Base-by-base conservation (phyloP, 2,888 invertebrate genomes). In the Cenopis cana region DNA sequence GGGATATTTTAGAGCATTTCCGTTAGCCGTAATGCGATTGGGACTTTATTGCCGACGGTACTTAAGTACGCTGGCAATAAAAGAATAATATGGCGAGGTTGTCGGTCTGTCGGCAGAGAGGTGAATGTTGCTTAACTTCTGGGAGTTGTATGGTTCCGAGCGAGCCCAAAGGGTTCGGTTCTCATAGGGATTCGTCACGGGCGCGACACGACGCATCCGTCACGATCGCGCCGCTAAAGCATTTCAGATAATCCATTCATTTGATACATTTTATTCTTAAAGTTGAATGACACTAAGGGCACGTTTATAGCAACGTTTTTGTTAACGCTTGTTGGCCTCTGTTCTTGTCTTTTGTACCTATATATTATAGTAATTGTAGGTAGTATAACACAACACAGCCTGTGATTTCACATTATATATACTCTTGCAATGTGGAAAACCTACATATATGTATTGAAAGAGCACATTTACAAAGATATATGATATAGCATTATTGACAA, bases 241-340 rank as follows among this genome's bases (percentile, higher is more conserved):
- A 46, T 68, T 68, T 68, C 52, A 61, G 68, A 68, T 60, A 68
- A 68, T 57, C 55, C 67, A 68, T 68, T 68, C 60, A 68, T 54
- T 60, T 61, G 54, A 50, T 59, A 59, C 38, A 59, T 59, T 68
- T 68, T 59, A 57, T 68, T 68, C 50, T 41, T 59, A 38, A 68
- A 57, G 54, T 64, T 64, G 64, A 64, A 64, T 54, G 64, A 64
- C 64, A 54, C 38, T 54, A 38, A 54, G 64, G 64, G 64, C 64
- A 64, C 64, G 64, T 64, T 64, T 64, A 8, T 38, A 62, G 36
- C 36, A 11, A 24, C 36, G 38, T 24, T 64, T 38, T 54, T 41
- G n/a, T 54, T 50, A 20, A 64, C 11, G 36, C 52, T 64, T 36
- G 33, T 54, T 52, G 52, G 18, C 14, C 38, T 0, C 11, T 11